Percentiles rank a stretch among this genome's conserved stretches.
Conservation (phyloP, 1,140 invertebrate genomes). For the Lethocerus indicus region DNA sequence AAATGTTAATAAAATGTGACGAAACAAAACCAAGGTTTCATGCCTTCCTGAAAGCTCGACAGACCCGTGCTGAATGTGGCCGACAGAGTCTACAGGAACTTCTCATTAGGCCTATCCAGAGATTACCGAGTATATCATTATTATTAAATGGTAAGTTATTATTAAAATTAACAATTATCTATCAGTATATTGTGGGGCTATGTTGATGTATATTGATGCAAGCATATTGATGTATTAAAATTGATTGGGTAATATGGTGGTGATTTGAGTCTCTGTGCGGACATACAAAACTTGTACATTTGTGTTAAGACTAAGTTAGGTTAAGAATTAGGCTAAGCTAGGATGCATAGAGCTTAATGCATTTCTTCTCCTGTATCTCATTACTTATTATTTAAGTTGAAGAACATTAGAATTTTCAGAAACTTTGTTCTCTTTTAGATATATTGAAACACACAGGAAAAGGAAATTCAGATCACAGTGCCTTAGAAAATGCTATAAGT, state of each 20-base stretch:
- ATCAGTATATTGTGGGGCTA: not conserved
- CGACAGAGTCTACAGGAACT: constrained; percentile 87
- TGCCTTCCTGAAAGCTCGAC: constrained; percentile 92
- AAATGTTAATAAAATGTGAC: constrained; percentile 79
- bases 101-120: constrained; percentile 89
- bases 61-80: constrained; percentile 84
- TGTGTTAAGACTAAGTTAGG: too few species aligned
- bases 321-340: too few species aligned
- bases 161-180: not conserved
- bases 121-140: constrained; percentile 86
- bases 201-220: too few species aligned
- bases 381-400: too few species aligned
- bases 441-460: constrained; percentile 80
- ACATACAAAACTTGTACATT: too few species aligned
- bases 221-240: too few species aligned
- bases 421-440: constrained; percentile 48
- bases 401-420: too few species aligned
- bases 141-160: constrained; percentile 64
- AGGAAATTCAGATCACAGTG: constrained; percentile 66
- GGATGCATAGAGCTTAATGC: too few species aligned
- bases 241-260: too few species aligned
- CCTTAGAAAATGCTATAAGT: constrained; percentile 68
- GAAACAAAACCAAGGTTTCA: constrained; percentile 86
- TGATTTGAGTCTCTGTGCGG: too few species aligned
- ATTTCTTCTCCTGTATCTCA: too few species aligned